A percentile compares a stretch with the other conserved stretches of the same genome.
These are phyloP conservation scores for Fopius arisanus DNA, from an alignment of 1,140 invertebrate species.

Conservation along the genomic window DNA sequence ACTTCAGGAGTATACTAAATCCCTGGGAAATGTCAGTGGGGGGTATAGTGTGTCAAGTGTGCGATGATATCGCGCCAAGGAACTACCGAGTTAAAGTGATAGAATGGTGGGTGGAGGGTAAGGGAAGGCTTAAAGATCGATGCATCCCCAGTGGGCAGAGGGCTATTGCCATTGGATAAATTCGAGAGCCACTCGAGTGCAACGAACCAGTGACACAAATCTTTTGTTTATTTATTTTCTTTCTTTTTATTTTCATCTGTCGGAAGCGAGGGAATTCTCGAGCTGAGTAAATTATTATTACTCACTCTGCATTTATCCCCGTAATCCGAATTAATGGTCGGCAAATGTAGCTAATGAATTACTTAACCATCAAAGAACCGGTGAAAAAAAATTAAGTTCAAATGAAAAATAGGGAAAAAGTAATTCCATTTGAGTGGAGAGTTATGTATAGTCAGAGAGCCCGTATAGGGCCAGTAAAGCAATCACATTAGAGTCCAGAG, in stretches of 20 bases:
- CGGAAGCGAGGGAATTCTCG: not conserved
- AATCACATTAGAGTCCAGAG: constrained; percentile 52
- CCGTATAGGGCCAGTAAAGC: constrained; percentile 46
- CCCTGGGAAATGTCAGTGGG: constrained; percentile 32
- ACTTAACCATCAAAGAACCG: not conserved
- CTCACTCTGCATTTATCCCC: not conserved
- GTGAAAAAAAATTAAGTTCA: not conserved
- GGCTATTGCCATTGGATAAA: not conserved
- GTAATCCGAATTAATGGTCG: no score
- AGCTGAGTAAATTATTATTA: not conserved
- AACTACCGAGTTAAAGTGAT: constrained; percentile 49
- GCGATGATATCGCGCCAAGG: constrained; percentile 7
- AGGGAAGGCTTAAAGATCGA: not conserved
- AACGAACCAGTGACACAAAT: not conserved
- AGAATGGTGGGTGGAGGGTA: constrained; percentile 40
- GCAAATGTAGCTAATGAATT: not conserved
- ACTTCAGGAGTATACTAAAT: constrained; percentile 56
- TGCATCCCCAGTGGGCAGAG: not conserved
- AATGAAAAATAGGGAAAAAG: constrained; percentile 1
- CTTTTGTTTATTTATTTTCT: not conserved
- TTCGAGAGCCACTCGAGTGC: not conserved
- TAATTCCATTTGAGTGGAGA: constrained; percentile 22
- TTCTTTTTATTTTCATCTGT: not conserved
- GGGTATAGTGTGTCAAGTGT: not conserved
- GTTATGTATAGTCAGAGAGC: not conserved